Evolutionary conservation across 1,140 invertebrate genomes (phyloP).

Genomic region (Gonioctena quinquepunctata): DNA sequence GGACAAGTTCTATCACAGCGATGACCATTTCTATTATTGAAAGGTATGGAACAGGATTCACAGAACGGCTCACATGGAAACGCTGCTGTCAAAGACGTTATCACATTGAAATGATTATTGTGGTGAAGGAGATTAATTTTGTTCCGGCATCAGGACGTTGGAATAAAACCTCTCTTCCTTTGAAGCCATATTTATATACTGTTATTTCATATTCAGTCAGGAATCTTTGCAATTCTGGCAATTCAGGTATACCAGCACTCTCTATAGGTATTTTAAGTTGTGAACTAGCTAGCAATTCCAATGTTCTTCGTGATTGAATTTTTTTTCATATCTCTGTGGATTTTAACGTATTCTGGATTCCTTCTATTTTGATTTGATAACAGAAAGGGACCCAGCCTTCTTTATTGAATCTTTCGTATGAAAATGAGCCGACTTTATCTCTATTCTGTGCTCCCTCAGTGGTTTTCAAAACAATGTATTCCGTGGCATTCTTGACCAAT

Average conservation of each 20-base stretch:
- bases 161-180: constrained; percentile 8
- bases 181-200: constrained; percentile 1
- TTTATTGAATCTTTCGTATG: no score
- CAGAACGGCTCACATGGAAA: constrained; percentile 3
- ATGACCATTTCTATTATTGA: not conserved
- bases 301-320: not conserved
- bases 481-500: no score
- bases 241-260: not conserved
- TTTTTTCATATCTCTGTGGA: constrained; percentile 1
- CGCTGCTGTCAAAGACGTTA: constrained; percentile 4
- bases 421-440: no score
- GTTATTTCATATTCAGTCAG: not conserved
- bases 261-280: not conserved
- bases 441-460: no score
- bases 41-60: not conserved
- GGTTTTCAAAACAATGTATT: no score
- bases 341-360: constrained; percentile 3
- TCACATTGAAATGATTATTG: not conserved
- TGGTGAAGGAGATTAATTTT: not conserved
- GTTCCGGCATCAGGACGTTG: not conserved
- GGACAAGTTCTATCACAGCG: not conserved
- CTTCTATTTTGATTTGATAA: no score
- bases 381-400: no score
- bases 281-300: not conserved
- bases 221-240: not conserved